Conservation (phyloP, 2,113 vertebrate species). For the Pterocles orientalis region DNA sequence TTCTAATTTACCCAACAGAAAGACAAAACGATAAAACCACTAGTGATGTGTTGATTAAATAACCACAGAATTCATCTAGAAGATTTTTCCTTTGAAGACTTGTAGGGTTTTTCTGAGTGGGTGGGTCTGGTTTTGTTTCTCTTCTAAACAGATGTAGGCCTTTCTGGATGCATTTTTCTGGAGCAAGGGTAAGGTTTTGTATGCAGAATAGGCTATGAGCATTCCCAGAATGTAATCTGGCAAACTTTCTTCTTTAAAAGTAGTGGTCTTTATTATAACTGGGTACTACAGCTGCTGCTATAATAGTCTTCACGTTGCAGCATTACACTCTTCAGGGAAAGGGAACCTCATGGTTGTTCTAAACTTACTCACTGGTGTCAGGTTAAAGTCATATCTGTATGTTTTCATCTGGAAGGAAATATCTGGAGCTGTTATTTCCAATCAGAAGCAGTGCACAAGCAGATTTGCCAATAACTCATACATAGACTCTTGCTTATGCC, state of each 20-base stretch:
- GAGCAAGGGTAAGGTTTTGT: neutral
- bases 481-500: neutral
- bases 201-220: neutral
- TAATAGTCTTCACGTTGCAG: neutral
- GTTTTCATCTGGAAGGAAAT: neutral
- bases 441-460: neutral
- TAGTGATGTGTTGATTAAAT: neutral
- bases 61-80: neutral
- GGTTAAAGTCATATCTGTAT: neutral
- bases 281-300: neutral
- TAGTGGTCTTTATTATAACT: neutral
- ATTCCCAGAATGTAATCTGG: neutral
- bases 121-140: accelerated
- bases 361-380: neutral
- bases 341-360: neutral
- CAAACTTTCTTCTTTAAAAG: neutral
- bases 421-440: neutral
- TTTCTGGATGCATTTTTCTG: neutral
- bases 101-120: neutral
- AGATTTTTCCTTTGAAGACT: neutral
- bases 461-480: neutral
- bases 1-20: neutral
- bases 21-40: neutral
- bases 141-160: neutral
- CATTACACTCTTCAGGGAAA: neutral